Percentiles rank a stretch among this genome's conserved stretches.
phyloP scores from a whole-genome alignment of 2,888 invertebrate species.

The Thyatira batis region DNA sequence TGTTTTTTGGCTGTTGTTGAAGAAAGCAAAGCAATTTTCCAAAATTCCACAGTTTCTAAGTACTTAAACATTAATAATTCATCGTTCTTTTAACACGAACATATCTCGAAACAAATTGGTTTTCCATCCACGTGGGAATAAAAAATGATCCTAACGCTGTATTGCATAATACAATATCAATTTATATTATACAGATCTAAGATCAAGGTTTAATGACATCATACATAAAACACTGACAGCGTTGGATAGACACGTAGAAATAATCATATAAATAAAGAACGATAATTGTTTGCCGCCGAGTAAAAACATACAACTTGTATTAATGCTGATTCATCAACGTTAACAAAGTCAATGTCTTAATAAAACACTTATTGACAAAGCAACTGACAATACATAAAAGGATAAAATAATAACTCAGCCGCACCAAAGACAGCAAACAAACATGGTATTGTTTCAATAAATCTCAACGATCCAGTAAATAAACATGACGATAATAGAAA shows the following conservation, averaged over 20 bases:
- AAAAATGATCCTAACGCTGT: constrained; percentile 24
- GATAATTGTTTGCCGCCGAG: constrained; percentile 24
- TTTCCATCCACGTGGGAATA: constrained; percentile 4
- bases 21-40: background rate
- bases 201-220: constrained; percentile 32
- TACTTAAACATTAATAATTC: background rate
- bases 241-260: constrained; percentile 1
- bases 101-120: background rate
- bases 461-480: constrained; percentile 13
- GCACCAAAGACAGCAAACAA: constrained; percentile 13
- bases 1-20: constrained; percentile 14
- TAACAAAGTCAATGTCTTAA: constrained; percentile 34
- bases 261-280: constrained; percentile 29
- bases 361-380: constrained; percentile 29
- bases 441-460: constrained; percentile 17
- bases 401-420: constrained; percentile 20
- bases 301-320: constrained; percentile 17
- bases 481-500: background rate
- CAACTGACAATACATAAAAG: constrained; percentile 25
- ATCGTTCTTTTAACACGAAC: background rate
- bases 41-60: background rate
- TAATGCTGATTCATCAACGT: constrained; percentile 30
- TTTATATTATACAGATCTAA: constrained; percentile 34
- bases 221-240: constrained; percentile 13
- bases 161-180: constrained; percentile 34